phyloP scores from a whole-genome alignment of 2,888 invertebrate species.

The Cryptocheilus praepositus region DNA sequence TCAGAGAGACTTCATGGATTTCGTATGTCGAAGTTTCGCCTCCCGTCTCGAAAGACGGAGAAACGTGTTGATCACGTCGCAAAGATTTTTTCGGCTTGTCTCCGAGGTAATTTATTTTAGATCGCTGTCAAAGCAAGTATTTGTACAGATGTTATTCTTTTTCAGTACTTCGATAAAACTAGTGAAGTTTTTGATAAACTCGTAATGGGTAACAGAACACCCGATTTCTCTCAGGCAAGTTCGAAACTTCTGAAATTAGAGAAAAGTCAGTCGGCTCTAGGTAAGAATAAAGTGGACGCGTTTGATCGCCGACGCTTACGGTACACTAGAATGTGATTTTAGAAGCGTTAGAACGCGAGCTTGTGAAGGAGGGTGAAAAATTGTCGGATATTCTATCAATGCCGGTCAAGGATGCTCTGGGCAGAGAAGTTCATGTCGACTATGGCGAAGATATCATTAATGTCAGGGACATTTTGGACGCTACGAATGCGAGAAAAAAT shows the following conservation, averaged over 20 bases:
- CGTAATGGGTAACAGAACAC: slow-evolving; percentile 79
- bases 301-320: not conserved
- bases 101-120: slow-evolving; percentile 77
- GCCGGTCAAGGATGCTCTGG: slow-evolving; percentile 86
- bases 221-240: slow-evolving; percentile 78
- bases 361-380: slow-evolving; percentile 85
- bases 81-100: slow-evolving; percentile 85
- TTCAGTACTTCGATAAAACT: slow-evolving; percentile 80
- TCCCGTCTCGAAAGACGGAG: slow-evolving; percentile 83
- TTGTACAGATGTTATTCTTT: not conserved
- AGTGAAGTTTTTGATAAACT: slow-evolving; percentile 82
- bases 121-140: not conserved
- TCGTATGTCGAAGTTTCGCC: slow-evolving; percentile 86
- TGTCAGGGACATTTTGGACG: slow-evolving; percentile 83
- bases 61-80: slow-evolving; percentile 84
- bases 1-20: slow-evolving; percentile 88
- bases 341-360: slow-evolving; percentile 82
- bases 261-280: slow-evolving; percentile 79
- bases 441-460: slow-evolving; percentile 84
- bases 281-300: slow-evolving; percentile 70
- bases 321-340: slow-evolving; percentile 37
- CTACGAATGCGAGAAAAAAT: slow-evolving; percentile 82
- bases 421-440: slow-evolving; percentile 82
- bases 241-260: slow-evolving; percentile 78
- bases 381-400: slow-evolving; percentile 86